Evolutionary conservation across 2,888 invertebrate species (phyloP), one percentile per base, ranked within the genome.

Genomic region (Ectemnius lituratus): DNA sequence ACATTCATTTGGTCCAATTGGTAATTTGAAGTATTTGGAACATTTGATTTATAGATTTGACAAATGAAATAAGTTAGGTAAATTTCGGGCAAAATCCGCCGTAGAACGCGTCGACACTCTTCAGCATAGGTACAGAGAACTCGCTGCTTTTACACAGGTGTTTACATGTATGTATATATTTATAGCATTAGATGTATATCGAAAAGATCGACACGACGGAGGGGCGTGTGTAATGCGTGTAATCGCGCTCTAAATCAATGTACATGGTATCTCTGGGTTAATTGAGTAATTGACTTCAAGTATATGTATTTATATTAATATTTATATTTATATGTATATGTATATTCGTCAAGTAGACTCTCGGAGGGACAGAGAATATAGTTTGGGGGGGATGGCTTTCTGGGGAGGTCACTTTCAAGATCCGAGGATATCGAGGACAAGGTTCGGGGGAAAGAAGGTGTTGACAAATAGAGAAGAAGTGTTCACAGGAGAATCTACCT

Each of bases 251-350:
- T 61, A 52, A 52, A 52, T 52, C 52, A 52, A 52, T 70, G 62
- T 67, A 75, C 46, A 71, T 72, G 67, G 81, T 87, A 37, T 37
- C 37, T 37, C 37, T 78, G 85, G 85, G 78, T 86, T 87, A 87
- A 87, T 88, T 87, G 86, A 88, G 84, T 90, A 90, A 90, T 90
- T 90, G 90, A 90, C 90, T 90, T 90, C 78, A 87, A 90, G 90
- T 90, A 88, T 89, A 88, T 11, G 37, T 37, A 37, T 37, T 37
- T 37, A 37, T 37, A 37, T 4, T 37, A 8, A 37, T 37, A 37
- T 37, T 37, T 37, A 37, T 37, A 37, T 37, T 37, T 37, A 37
- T 37, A 37, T 37, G 5, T 37, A 37, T 37, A 37, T 37, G 37
- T 37, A 37, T 37, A 37, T 37, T 37, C 37, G 37, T 37, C 37